Evolutionary conservation across 1,140 invertebrate species (phyloP).

Genomic region (Diprion similis): DNA sequence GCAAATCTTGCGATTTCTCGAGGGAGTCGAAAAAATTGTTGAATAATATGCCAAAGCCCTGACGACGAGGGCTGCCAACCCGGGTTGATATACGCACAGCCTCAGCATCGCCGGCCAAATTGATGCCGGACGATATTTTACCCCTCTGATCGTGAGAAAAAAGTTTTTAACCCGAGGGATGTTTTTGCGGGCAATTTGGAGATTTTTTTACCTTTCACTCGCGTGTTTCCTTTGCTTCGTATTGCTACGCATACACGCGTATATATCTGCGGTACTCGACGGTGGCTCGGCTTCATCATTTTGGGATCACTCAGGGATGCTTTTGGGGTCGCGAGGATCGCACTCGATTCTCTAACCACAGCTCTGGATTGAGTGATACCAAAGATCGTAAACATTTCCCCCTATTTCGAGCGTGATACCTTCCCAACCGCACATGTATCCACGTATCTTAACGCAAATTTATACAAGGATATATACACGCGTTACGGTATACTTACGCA

Average conservation of each 20-base stretch:
- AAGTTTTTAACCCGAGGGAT: background rate
- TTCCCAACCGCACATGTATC: background rate
- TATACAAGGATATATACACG: background rate
- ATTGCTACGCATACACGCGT: too few species aligned
- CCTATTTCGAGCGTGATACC: background rate
- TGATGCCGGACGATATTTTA: slow-evolving; percentile 2
- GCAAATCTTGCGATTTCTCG: slow-evolving; percentile 5
- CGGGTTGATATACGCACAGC: background rate
- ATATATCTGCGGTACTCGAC: background rate
- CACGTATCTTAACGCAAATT: background rate
- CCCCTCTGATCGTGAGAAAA: background rate
- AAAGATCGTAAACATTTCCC: slow-evolving; percentile 1
- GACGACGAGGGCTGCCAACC: background rate
- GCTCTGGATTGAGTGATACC: background rate
- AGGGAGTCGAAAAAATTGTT: slow-evolving; percentile 1
- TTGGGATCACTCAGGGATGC: background rate
- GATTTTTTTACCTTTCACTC: background rate
- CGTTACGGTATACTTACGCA: too few species aligned
- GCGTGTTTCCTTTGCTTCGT: background rate
- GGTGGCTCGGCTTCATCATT: background rate
- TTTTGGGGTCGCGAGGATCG: background rate
- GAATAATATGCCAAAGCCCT: background rate
- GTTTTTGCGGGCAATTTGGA: background rate
- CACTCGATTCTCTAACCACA: background rate
- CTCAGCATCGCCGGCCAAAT: background rate